Base-by-base conservation (phyloP, 2,797 vertebrate genomes). In the Fistularia commersonii region DNA sequence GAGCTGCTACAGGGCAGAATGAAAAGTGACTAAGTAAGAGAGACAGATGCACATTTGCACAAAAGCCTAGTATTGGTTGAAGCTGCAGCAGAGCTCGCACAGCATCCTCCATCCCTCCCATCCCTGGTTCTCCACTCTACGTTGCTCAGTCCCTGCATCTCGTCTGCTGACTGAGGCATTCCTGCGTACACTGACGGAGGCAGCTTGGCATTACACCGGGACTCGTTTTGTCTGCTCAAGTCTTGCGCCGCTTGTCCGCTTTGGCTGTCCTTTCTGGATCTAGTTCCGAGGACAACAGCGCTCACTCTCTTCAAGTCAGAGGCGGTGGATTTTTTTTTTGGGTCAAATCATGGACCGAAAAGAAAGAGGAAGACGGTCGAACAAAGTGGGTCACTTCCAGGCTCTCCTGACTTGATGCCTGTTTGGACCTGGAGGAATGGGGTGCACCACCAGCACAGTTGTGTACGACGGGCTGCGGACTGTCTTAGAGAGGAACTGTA, bases 361-460 rank as follows among this genome's bases (percentile, higher is more conserved):
- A 48, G 49, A 58, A 70, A 56, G 44, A 35, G 39, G 67, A 58
- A 58, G 62, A 61, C 15, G 45, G 41, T 66, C 58, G 39, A 39
- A 71, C 69, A 71, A 87, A 76, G 54, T 63, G 81, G 81, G 79
- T 84, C 83, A 76, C 43, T 9, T 47, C 66, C 48, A 32, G 53
- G 59, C 66, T 77, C 62, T 72, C 70, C 67, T 87, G 82, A 86
- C 76, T 23, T 77, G 81, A 85, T 84, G 76, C 59, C 70, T 34
- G 59, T 72, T 72, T 85, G 89, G 89, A 90, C 70, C 87, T 80
- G 85, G 56, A 78, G 93, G 82, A 77, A 98, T 98, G 96, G 96
- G 96, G 82, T 97, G 96, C 91, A 95, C 93, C 76, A 93, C 94
- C 79, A 98, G 96, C 58, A 85, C 95, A 41, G 88, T 95, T 77